Base-by-base conservation (phyloP, 2,888 invertebrate species). In the Stegana nigrithorax region DNA sequence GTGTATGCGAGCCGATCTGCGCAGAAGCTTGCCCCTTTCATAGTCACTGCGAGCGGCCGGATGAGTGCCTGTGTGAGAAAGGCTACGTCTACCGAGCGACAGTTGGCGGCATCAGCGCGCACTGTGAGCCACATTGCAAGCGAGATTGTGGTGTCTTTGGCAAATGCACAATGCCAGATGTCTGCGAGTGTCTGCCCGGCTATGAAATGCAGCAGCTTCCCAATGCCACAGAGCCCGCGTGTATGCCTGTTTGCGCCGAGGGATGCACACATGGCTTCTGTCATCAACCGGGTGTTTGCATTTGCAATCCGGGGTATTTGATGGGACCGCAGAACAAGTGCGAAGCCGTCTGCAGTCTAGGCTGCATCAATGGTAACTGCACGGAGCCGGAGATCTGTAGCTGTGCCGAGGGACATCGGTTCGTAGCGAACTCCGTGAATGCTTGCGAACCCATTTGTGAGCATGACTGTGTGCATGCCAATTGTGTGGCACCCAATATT, bases 351-450 rank as follows among this genome's bases (percentile, higher is more conserved):
- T 85, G 85, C 66, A 74, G 62, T 0, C 32, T 69, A 1, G 64
- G 61, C 4, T 85, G 85, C 57, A 21, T 68, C 2, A 68, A 84
- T 47, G 84, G 82, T n/a, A 50, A 83, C 6, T 91, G 91, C 76
- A 85, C 87, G 1, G 87, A 68, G 1, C 83, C 83, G 1, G 73
- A 72, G 14, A 67, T 69, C n/a, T 83, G 83, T 36, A 58, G 67
- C 1, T 83, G 83, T 39, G 50, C 60, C 12, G 12, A 21, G 4
- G 53, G 53, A 1, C 73, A 67, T 44, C 47, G 50, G 5, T 56
- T 72, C 0, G 47, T 65, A 17, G 8, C 12, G 0, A 60, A 65
- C 3, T 80, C 80, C 0, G 61, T 63, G 3, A 69, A 76, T 8
- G 25, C 70, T 4, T 85, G 85, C 63, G 77, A 81, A 17, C 81